These are phyloP conservation scores for Hydriomena furcata DNA, from an alignment of 2,888 invertebrate genomes.

Conservation along the genomic window DNA sequence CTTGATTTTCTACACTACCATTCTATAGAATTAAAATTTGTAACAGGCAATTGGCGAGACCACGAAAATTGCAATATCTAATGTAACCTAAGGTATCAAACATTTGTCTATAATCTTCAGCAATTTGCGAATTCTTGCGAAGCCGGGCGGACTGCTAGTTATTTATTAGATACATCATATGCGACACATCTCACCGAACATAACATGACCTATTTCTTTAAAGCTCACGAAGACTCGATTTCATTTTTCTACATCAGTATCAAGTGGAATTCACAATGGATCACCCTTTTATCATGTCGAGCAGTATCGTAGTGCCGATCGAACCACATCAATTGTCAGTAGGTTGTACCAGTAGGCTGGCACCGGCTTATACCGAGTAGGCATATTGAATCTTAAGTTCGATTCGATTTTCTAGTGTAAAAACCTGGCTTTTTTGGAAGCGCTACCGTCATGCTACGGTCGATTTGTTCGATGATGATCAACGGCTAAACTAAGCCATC, in stretches of 20 bases:
- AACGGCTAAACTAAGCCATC: too few relatives aligned
- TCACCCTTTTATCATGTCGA: constrained; percentile 10
- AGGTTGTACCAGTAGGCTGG: constrained; percentile 41
- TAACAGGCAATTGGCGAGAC: too few relatives aligned
- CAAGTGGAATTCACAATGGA: background rate
- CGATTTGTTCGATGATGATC: background rate
- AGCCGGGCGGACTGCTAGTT: too few relatives aligned
- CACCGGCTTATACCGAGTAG: constrained; percentile 42
- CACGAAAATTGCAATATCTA: too few relatives aligned
- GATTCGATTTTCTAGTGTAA: constrained; percentile 30
- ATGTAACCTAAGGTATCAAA: too few relatives aligned
- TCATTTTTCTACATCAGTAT: background rate
- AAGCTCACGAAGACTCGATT: background rate
- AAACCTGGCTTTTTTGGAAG: background rate
- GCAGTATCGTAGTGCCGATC: constrained; percentile 30
- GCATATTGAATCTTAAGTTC: constrained; percentile 35
- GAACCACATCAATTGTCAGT: constrained; percentile 43
- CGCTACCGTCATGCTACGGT: background rate
- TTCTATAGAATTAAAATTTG: too few relatives aligned
- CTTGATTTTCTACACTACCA: too few relatives aligned
- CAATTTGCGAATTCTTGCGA: too few relatives aligned
- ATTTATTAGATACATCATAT: too few relatives aligned
- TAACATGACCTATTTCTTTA: too few relatives aligned
- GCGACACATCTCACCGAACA: too few relatives aligned
- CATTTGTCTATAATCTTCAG: too few relatives aligned